A percentile compares a stretch with the other conserved stretches of the same genome.
phyloP scores from a whole-genome alignment of 1,140 invertebrate genomes.

The Rhagoletis pomonella region DNA sequence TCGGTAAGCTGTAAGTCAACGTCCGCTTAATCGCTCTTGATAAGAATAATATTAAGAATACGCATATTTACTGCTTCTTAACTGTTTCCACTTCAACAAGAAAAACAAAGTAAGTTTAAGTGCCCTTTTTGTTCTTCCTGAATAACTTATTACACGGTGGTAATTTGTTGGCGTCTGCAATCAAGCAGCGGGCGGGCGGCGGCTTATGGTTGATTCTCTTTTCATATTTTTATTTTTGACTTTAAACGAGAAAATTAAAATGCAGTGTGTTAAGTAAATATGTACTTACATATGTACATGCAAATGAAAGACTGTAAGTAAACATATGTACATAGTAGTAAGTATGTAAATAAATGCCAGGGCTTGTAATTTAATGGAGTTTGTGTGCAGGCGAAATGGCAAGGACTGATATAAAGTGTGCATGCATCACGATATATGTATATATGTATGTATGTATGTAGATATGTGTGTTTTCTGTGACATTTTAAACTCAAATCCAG shows the following conservation, averaged over 20 bases:
- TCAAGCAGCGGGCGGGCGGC: not conserved
- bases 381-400: not conserved
- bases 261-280: not conserved
- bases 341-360: not conserved
- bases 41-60: not conserved
- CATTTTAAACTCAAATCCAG: not conserved
- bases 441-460: too few species aligned
- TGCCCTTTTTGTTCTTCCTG: not conserved
- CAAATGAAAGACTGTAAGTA: too few species aligned
- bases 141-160: conserved; percentile 33
- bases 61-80: not conserved
- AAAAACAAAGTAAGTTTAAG: not conserved
- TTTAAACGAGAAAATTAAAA: conserved; percentile 27
- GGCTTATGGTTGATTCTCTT: conserved; percentile 23
- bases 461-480: not conserved
- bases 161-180: conserved; percentile 30
- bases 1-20: too few species aligned
- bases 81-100: not conserved
- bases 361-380: not conserved
- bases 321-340: not conserved
- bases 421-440: not conserved
- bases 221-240: not conserved
- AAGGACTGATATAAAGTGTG: not conserved
- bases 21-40: too few species aligned
- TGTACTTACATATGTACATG: not conserved